These are phyloP conservation scores for Saturnia japonica DNA, from an alignment of 2,888 invertebrate species.

Conservation along the genomic window DNA sequence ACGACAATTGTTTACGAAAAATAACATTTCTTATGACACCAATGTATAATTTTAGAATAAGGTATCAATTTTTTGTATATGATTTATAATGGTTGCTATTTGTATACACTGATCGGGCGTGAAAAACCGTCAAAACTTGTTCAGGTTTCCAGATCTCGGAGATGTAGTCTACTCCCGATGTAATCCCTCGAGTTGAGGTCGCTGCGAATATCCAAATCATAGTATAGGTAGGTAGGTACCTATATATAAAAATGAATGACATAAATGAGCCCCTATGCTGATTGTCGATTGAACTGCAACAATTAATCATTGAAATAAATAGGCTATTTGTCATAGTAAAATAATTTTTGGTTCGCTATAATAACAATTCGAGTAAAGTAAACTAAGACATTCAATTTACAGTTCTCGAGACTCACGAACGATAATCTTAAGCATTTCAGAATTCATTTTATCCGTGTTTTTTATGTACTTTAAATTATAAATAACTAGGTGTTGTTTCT, in stretches of 20 bases:
- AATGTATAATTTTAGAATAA: background rate
- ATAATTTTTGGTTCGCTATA: background rate
- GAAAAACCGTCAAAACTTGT: no score
- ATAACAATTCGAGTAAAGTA: background rate
- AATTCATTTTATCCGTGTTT: background rate
- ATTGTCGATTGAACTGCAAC: no score
- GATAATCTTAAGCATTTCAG: background rate
- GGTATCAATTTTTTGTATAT: background rate
- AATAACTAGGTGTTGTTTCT: background rate
- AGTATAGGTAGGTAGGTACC: no score
- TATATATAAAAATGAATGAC: no score
- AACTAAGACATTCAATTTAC: background rate
- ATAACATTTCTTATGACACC: background rate
- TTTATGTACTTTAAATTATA: background rate
- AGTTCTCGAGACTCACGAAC: background rate
- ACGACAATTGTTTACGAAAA: slow-evolving; percentile 13
- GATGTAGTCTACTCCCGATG: no score
- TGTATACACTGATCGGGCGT: no score
- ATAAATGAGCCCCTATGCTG: no score
- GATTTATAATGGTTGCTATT: background rate
- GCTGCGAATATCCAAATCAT: no score
- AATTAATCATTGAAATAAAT: no score
- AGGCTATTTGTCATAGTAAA: background rate
- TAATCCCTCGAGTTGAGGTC: no score
- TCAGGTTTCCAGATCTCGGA: no score